phyloP scores from a whole-genome alignment of 37 sponge, comb jelly and placozoan genomes.

The Hormiphora californensis region DNA sequence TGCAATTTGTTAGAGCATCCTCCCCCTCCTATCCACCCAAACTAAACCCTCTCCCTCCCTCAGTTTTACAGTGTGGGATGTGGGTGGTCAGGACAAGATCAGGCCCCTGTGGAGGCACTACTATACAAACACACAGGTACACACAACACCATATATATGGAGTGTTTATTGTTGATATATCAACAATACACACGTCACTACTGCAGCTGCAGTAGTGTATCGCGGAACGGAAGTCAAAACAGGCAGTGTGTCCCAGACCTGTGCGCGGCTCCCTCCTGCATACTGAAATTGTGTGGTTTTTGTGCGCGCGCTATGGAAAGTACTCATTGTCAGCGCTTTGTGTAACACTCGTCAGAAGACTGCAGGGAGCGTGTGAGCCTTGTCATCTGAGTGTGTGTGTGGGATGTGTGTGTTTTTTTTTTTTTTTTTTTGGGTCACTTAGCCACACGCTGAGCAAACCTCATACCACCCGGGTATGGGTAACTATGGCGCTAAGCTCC shows the following conservation, averaged over 20 bases:
- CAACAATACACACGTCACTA: no score
- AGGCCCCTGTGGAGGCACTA: constrained; percentile 66
- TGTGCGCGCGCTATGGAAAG: neutral
- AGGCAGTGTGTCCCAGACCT: neutral
- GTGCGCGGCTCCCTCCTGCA: neutral
- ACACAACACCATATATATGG: neutral
- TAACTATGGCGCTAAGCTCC: no score
- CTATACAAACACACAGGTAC: constrained; percentile 50
- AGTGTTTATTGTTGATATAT: neutral
- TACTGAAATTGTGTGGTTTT: constrained; percentile 49
- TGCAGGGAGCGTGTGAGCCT: no score
- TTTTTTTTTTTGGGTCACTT: neutral
- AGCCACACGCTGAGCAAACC: neutral
- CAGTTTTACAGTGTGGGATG: constrained; percentile 65
- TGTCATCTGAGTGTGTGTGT: constrained; percentile 12
- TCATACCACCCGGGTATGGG: no score
- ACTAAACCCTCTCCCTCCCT: no score
- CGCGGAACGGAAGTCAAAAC: neutral
- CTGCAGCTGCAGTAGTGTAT: neutral
- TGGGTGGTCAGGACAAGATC: constrained; percentile 62
- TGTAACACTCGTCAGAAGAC: constrained; percentile 50
- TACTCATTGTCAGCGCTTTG: neutral
- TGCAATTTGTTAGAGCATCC: no score
- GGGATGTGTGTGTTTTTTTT: neutral
- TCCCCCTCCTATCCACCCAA: no score